Base-by-base conservation (phyloP, 2,797 vertebrate species). In the Mus minutoides region DNA sequence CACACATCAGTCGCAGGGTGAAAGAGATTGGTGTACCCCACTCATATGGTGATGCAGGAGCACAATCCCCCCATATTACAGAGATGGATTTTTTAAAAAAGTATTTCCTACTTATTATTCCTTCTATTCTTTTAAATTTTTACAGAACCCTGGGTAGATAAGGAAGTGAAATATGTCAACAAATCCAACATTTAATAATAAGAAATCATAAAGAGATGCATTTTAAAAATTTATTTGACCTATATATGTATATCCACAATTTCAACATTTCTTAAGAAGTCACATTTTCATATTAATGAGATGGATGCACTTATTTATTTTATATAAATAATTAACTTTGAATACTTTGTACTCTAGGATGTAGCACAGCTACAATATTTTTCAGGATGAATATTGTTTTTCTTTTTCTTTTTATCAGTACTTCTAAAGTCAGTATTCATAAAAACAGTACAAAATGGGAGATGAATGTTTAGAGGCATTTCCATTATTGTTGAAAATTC, bases 91-190 rank as follows among this genome's bases (percentile, higher is more conserved):
- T 54, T 14, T 40, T 14, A n/a, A 14, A n/a, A 14, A 52, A 52
- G 21, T 29, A 1, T 31, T 12, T 12, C 29, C 40, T 56, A 12
- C 4, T 3, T 0, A 52, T 56, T 7, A 40, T 5, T 24, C 2
- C 0, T 56, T 31, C 14, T 1, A 54, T 22, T 37, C 14, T 5
- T 56, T 37, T 8, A 56, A 73, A 73, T 6, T 31, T 69, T 88
- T 73, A 29, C 22, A 88, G 3, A 3, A 26, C 13, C 3, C 31
- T 86, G 34, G 5, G 7, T 40, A 40, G 7, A 54, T 46, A 69
- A 52, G 34, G 21, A 86, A n/a, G 49, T 64, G 13, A 71, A n/a
- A 37, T n/a, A n/a, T 4, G 46, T 54, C 21, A 26, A 54, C 34
- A 71, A 52, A 71, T 40, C 2, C 22, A 71, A 71, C 3, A 54